Conservation (phyloP, 2,888 invertebrate species). For the Onchidella celtica region DNA sequence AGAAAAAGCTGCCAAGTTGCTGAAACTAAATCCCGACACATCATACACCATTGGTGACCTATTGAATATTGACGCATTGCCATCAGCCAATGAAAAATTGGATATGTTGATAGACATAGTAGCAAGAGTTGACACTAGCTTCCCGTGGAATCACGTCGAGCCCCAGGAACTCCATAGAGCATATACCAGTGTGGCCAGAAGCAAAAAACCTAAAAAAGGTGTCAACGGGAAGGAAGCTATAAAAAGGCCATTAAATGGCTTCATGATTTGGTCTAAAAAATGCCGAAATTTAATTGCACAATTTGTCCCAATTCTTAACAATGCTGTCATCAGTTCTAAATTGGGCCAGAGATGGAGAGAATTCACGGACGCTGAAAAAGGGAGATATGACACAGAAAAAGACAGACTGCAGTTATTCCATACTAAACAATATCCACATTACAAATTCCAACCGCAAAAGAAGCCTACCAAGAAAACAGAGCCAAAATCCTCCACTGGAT, state of each 20-base stretch:
- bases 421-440: constrained; percentile 37
- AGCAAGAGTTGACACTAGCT: constrained; percentile 8
- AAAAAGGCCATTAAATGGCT: constrained; percentile 47
- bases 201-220: constrained; percentile 47
- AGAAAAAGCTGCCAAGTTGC: constrained; percentile 23
- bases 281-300: constrained; percentile 45
- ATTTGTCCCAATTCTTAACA: constrained; percentile 37
- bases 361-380: constrained; percentile 36
- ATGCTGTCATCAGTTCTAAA: constrained; percentile 43
- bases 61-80: constrained; percentile 21
- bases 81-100: constrained; percentile 33
- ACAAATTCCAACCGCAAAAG: constrained; percentile 46
- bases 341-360: constrained; percentile 38
- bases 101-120: constrained; percentile 45
- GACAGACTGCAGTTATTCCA: constrained; percentile 28
- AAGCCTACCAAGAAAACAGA: constrained; percentile 28
- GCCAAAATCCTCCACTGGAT: constrained; percentile 11
- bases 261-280: constrained; percentile 48
- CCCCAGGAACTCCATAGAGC: constrained; percentile 39
- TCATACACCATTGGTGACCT: constrained; percentile 31
- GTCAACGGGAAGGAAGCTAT: constrained; percentile 29
- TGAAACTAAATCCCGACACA: constrained; percentile 24
- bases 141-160: constrained; percentile 44
- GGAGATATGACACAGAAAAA: constrained; percentile 36
- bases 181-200: constrained; percentile 37